phyloP scores from a whole-genome alignment of 2,797 vertebrate species.

The Agapornis canus region DNA sequence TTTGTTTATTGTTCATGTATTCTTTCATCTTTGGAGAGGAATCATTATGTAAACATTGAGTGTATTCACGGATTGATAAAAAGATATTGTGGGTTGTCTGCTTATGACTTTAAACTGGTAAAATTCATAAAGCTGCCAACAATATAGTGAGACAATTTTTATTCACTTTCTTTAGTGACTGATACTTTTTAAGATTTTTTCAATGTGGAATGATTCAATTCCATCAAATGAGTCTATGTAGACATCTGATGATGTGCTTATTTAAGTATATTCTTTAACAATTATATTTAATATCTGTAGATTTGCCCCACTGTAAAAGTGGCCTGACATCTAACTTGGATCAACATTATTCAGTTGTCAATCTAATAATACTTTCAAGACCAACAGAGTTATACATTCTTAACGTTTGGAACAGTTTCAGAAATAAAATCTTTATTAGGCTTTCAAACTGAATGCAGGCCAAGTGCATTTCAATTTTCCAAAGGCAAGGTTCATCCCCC shows the following conservation, averaged over 20 bases:
- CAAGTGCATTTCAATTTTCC: background rate
- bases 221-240: background rate
- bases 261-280: background rate
- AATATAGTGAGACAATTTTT: background rate
- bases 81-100: background rate
- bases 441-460: background rate
- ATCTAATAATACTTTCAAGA: background rate
- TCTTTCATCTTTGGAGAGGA: conserved; percentile 56
- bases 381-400: background rate
- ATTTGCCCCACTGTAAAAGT: background rate
- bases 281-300: background rate
- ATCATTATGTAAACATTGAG: conserved; percentile 63
- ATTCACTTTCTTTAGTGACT: background rate
- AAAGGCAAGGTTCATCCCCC: background rate
- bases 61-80: conserved; percentile 28
- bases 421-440: background rate
- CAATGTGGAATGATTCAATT: background rate
- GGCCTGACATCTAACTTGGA: background rate
- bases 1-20: conserved; percentile 70
- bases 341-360: background rate
- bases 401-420: background rate
- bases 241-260: background rate
- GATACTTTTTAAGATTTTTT: background rate
- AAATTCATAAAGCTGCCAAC: background rate
- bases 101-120: background rate